phyloP scores from a whole-genome alignment of 2,113 vertebrate species.

The Perca fluviatilis region DNA sequence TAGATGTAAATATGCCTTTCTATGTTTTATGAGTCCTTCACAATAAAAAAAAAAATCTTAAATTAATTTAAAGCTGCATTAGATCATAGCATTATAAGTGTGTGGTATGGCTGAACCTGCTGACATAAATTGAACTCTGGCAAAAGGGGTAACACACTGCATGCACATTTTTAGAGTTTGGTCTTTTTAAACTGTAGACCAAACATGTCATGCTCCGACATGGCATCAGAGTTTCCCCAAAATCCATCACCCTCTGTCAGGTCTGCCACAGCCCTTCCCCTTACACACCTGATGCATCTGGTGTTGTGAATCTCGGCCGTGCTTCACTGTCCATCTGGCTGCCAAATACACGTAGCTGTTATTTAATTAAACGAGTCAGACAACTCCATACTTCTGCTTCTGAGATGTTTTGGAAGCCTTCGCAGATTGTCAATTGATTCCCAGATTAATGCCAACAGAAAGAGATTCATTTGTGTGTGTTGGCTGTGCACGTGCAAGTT shows the following conservation, averaged over 20 bases:
- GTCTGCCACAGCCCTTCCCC: not conserved
- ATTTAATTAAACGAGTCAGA: constrained; percentile 34
- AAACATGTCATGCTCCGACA: constrained; percentile 46
- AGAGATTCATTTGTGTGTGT: not conserved
- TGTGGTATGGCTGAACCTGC: not conserved
- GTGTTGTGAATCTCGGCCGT: constrained; percentile 19
- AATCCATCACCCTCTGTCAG: constrained; percentile 48
- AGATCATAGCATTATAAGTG: not conserved
- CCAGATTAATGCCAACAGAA: constrained; percentile 6
- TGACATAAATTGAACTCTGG: not conserved
- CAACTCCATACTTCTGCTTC: not conserved
- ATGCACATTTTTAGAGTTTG: constrained; percentile 11
- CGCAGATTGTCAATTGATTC: constrained; percentile 4
- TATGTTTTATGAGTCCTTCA: not conserved
- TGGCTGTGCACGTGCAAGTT: constrained; percentile 5
- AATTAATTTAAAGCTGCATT: not conserved
- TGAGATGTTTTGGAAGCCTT: constrained; percentile 12
- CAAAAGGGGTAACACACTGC: not conserved
- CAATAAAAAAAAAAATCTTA: not conserved
- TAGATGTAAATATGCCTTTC: constrained; percentile 6
- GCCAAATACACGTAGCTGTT: constrained; percentile 46
- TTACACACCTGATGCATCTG: constrained; percentile 43
- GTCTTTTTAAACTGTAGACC: constrained; percentile 53
- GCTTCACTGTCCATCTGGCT: constrained; percentile 36
- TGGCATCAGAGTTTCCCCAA: constrained; percentile 59